These are phyloP conservation scores for Magallana angulata DNA, from an alignment of 1,140 invertebrate genomes.

Conservation along the genomic window DNA sequence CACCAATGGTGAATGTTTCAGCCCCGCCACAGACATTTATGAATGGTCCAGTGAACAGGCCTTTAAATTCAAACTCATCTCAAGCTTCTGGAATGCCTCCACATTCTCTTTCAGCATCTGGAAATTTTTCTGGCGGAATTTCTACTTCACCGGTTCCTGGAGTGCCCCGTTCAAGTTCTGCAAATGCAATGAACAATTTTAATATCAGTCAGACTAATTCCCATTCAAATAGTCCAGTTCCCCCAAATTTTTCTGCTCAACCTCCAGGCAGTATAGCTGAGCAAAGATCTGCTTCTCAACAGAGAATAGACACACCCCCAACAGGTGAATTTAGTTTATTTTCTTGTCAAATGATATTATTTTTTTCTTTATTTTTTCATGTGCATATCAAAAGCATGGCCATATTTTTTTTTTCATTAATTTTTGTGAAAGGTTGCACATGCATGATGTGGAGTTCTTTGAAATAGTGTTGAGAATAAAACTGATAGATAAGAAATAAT, in stretches of 20 bases:
- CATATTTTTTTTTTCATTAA: neutral
- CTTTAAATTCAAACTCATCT: conserved; percentile 1
- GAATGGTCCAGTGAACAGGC: conserved; percentile 39
- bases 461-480: neutral
- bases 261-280: conserved; percentile 1
- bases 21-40: conserved; percentile 23
- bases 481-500: neutral
- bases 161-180: neutral
- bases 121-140: neutral
- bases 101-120: conserved; percentile 13
- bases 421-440: neutral
- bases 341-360: neutral
- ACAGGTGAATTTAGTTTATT: neutral
- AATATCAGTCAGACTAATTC: neutral
- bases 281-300: neutral
- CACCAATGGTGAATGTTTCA: neutral
- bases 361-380: neutral
- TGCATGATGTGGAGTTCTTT: neutral
- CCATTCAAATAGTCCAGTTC: conserved; percentile 21
- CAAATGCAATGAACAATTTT: conserved; percentile 4
- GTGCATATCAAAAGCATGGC: conserved; percentile 17
- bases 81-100: neutral
- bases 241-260: conserved; percentile 2
- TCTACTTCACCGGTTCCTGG: neutral
- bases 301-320: conserved; percentile 14